Evolutionary conservation across 2,113 vertebrate species (phyloP).

Genomic region (Brachypteracias leptosomus): DNA sequence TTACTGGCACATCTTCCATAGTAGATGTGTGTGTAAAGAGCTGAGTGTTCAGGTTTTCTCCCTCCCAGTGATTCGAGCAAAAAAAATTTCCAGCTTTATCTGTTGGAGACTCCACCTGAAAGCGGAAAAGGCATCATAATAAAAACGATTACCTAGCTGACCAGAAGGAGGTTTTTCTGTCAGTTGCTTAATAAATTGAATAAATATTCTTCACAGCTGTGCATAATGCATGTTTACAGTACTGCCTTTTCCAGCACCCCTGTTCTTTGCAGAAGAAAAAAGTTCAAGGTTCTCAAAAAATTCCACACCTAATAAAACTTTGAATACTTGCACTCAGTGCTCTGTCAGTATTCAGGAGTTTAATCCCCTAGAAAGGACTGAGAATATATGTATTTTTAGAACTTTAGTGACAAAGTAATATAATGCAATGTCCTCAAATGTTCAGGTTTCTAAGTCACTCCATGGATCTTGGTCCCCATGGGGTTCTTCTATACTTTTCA

Average conservation of each 20-base stretch:
- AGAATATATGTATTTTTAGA: slow-evolving; percentile 53
- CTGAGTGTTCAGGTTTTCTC: slow-evolving; percentile 85
- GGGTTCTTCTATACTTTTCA: slow-evolving; percentile 58
- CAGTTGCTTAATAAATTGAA: background rate
- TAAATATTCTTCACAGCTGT: background rate
- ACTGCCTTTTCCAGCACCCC: background rate
- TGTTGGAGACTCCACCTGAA: slow-evolving; percentile 89
- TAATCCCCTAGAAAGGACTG: slow-evolving; percentile 35
- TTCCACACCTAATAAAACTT: slow-evolving; percentile 19
- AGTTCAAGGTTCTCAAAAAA: slow-evolving; percentile 11
- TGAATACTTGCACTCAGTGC: slow-evolving; percentile 17
- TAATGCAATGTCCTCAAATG: slow-evolving; percentile 52
- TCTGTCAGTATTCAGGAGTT: slow-evolving; percentile 40
- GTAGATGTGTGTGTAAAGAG: slow-evolving; percentile 86
- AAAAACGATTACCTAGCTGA: background rate
- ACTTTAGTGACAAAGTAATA: slow-evolving; percentile 54
- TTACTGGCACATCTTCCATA: slow-evolving; percentile 87
- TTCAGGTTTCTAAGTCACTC: slow-evolving; percentile 59
- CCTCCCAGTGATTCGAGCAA: slow-evolving; percentile 87
- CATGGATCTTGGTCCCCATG: slow-evolving; percentile 34
- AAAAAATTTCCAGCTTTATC: slow-evolving; percentile 86
- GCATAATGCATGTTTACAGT: background rate
- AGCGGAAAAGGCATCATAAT: slow-evolving; percentile 1
- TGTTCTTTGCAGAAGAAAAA: background rate
- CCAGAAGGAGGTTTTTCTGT: background rate